These are phyloP conservation scores for Druon quercuslanigerum DNA, from an alignment of 1,140 invertebrate genomes.

Conservation along the genomic window DNA sequence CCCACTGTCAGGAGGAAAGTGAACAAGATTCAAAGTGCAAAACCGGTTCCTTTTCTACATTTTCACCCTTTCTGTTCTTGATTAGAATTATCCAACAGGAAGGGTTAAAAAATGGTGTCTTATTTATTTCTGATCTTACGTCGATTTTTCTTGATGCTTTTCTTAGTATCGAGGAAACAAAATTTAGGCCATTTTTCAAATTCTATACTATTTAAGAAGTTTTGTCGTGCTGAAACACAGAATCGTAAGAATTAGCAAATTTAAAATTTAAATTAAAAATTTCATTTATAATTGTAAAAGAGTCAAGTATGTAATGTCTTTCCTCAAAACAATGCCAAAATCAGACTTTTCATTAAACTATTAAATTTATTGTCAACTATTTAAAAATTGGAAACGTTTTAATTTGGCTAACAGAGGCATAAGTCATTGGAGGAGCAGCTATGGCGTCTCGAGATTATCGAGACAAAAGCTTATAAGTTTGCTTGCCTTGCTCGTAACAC, in stretches of 20 bases:
- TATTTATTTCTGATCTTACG: no score
- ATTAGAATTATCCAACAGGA: no score
- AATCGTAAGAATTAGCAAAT: no score
- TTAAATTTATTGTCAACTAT: neutral
- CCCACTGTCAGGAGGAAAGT: conserved; percentile 9
- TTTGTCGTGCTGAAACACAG: no score
- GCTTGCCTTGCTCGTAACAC: conserved; percentile 45
- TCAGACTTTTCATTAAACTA: neutral
- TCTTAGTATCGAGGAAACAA: neutral
- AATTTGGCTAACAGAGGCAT: neutral
- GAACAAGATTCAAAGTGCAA: conserved; percentile 20
- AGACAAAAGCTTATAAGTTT: conserved; percentile 57
- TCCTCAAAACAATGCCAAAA: no score
- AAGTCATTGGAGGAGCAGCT: conserved; percentile 42
- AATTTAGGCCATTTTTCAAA: neutral
- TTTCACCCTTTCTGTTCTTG: conserved; percentile 7
- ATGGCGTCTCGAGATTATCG: conserved; percentile 65
- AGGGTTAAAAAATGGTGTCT: no score
- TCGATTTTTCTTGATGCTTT: conserved; percentile 2
- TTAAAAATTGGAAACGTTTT: conserved; percentile 4
- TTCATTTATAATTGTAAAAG: no score
- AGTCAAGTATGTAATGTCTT: no score
- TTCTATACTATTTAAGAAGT: no score
- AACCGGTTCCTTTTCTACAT: conserved; percentile 3
- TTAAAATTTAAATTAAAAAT: no score